Evolutionary conservation across 2,113 vertebrate genomes (phyloP), one percentile per base, ranked within the genome.

Genomic region (Sylvia atricapilla): DNA sequence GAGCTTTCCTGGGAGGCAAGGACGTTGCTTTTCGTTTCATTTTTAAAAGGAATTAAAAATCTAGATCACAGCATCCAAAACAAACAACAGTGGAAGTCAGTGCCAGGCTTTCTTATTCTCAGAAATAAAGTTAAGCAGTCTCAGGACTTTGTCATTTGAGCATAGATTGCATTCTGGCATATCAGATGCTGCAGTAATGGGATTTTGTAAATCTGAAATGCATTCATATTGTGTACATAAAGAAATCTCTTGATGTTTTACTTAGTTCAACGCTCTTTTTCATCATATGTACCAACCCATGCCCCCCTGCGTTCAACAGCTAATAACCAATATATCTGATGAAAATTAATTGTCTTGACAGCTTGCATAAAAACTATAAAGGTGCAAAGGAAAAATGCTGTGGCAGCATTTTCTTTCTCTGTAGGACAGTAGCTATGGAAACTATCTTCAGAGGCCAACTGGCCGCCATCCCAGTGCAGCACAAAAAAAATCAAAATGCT

Each of bases 401-500:
- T 31, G 75, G 79, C 82, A 94, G 97, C 97, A 96, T 95, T 96
- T 98, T 97, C 94, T 95, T 97, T 97, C 95, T 94, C 93, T 90
- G 85, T 84, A 96, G 88, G 89, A 96, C 96, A 97, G 98, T 97
- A 98, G 95, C 98, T 97, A 98, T 97, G 97, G 97, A 98, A 98
- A 98, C 97, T 97, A 96, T 97, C 96, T 98, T 96, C 66, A 96
- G 94, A 97, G 80, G 96, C 96, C 97, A 97, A 97, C 79, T 96
- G 97, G 97, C 97, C 72, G 70, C 80, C 87, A 96, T 97, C 90
- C 95, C 96, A 92, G 89, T 66, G 85, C 91, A 95, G 72, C 87
- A 97, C 68, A 43, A 94, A 84, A 93, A 95, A 96, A 94, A 97
- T 96, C 87, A 95, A 96, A 97, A 90, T 69, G 52, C 75, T 94